Evolutionary conservation across 2,888 invertebrate species (phyloP).

Genomic region (Drosophila kokeensis): DNA sequence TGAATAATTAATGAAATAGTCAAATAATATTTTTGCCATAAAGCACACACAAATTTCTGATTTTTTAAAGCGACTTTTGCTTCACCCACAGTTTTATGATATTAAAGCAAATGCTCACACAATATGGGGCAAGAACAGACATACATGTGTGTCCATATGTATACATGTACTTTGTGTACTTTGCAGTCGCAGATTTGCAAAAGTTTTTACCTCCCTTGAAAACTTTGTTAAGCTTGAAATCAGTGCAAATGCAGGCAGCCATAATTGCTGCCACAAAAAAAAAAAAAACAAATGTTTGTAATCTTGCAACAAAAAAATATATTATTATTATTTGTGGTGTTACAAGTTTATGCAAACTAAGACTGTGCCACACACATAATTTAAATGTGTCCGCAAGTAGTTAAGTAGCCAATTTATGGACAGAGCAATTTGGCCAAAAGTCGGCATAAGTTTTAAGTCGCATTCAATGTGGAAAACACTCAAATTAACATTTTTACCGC

Average conservation of each 20-base stretch:
- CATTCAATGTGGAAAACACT: constrained; percentile 1
- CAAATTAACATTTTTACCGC: neutral
- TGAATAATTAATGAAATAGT: too few species aligned
- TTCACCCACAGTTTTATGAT: neutral
- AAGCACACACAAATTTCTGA: neutral
- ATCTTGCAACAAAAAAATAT: constrained; percentile 12
- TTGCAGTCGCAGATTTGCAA: constrained; percentile 2
- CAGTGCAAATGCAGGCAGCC: constrained; percentile 39
- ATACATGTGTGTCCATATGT: neutral
- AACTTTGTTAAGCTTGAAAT: constrained; percentile 45
- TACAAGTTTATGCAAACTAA: constrained; percentile 36
- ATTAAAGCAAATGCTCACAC: neutral
- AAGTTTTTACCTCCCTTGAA: constrained; percentile 12
- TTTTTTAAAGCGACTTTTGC: neutral
- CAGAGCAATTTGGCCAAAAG: constrained; percentile 1
- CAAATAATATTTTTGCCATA: neutral
- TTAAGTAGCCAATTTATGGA: constrained; percentile 55
- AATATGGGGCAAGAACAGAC: neutral
- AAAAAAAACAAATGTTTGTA: constrained; percentile 17
- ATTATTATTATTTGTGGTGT: neutral
- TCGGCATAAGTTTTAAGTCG: constrained; percentile 4
- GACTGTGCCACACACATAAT: neutral
- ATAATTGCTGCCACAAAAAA: neutral
- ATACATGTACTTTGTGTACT: neutral
- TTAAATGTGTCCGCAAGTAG: constrained; percentile 23